Evolutionary conservation across 53 echinoderm and acorn worm genomes (phyloP).

Genomic region (Astropecten irregularis): DNA sequence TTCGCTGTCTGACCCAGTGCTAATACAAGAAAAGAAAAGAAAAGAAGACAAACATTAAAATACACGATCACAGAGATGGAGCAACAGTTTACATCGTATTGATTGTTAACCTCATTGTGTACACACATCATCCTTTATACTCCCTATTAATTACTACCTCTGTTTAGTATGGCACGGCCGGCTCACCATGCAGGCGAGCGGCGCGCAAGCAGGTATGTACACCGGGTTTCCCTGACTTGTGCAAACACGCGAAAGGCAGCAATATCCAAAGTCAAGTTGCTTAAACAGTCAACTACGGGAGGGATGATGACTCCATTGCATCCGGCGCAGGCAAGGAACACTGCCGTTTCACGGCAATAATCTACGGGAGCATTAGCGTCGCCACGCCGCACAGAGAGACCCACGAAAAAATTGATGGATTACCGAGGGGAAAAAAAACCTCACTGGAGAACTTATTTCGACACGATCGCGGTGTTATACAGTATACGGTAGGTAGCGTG

Average conservation of each 20-base stretch:
- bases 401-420: constrained; percentile 55
- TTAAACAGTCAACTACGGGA: too few relatives aligned
- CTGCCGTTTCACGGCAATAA: constrained; percentile 41
- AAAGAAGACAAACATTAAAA: constrained; percentile 10
- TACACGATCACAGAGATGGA: background rate
- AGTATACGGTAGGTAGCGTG: too few relatives aligned
- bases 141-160: background rate
- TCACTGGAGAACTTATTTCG: too few relatives aligned
- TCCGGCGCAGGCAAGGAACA: too few relatives aligned
- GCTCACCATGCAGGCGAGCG: too few relatives aligned
- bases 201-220: too few relatives aligned
- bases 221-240: constrained; percentile 20
- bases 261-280: constrained; percentile 54
- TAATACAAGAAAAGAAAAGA: constrained; percentile 10
- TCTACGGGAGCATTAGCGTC: constrained; percentile 38
- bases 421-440: too few relatives aligned
- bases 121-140: background rate
- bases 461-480: too few relatives aligned
- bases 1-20: constrained; percentile 51
- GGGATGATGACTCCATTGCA: too few relatives aligned
- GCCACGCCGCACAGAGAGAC: background rate
- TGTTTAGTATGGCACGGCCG: background rate
- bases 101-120: background rate
- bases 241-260: constrained; percentile 28
- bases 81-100: background rate